phyloP scores from a whole-genome alignment of 2,113 vertebrate genomes.

The Bambusicola thoracicus region DNA sequence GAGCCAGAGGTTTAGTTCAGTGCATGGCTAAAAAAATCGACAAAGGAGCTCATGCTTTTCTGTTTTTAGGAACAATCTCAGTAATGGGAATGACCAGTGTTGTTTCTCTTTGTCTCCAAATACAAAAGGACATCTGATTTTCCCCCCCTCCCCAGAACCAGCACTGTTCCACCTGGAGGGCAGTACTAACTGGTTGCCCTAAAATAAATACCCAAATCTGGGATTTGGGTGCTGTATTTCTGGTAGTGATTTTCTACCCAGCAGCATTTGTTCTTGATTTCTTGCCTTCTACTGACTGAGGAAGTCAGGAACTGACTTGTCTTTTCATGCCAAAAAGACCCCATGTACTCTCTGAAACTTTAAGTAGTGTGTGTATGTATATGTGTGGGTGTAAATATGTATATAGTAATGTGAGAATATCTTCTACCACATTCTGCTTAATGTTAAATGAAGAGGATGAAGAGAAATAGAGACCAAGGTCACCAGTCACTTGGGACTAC shows the following conservation, averaged over 20 bases:
- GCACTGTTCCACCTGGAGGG: neutral
- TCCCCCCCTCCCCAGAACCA: no score
- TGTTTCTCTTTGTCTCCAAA: neutral
- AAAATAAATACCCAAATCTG: neutral
- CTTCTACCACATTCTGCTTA: neutral
- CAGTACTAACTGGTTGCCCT: neutral
- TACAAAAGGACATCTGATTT: neutral
- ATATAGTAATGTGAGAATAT: neutral
- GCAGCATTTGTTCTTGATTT: neutral
- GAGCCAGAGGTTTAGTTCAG: neutral
- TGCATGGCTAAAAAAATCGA: neutral
- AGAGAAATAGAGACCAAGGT: conserved; percentile 10
- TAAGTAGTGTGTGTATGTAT: neutral
- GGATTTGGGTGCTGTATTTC: neutral
- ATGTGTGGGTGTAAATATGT: neutral
- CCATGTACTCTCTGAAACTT: neutral
- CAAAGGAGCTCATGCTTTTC: accelerated
- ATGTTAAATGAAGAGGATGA: neutral
- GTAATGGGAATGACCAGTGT: neutral
- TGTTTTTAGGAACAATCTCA: neutral
- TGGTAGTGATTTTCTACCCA: neutral
- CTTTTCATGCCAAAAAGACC: neutral
- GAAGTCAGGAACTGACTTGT: neutral
- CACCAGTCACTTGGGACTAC: neutral
- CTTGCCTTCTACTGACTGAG: neutral